Conservation (phyloP, 92 coral and sea anemone species). For the Ricordea florida region DNA sequence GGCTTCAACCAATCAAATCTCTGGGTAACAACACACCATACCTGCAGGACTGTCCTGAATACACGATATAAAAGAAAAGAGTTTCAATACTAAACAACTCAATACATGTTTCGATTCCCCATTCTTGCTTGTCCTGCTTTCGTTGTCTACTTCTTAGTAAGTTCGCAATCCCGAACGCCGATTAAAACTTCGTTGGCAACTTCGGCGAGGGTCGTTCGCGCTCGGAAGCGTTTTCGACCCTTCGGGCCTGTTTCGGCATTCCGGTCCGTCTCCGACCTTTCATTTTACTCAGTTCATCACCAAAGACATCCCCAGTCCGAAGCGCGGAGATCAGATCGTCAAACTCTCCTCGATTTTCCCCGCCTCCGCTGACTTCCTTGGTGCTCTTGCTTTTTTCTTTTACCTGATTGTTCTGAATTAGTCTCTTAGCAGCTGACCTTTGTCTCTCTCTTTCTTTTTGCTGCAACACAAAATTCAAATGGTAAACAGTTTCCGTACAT, state of each 20-base stretch:
- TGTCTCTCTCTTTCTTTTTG: slow-evolving; percentile 98
- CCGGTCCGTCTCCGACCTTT: slow-evolving; percentile 90
- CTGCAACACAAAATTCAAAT: slow-evolving; percentile 26
- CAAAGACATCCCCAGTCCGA: slow-evolving; percentile 98
- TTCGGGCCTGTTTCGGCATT: slow-evolving; percentile 58
- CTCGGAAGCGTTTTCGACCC: slow-evolving; percentile 66
- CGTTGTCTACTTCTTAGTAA: neutral
- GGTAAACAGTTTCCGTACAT: too few relatives aligned
- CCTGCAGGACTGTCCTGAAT: too few relatives aligned
- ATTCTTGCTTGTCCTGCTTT: too few relatives aligned
- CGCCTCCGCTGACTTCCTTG: slow-evolving; percentile 22
- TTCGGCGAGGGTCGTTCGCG: slow-evolving; percentile 79
- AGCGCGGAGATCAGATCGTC: slow-evolving; percentile 98
- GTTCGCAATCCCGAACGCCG: too few relatives aligned
- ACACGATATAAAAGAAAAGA: too few relatives aligned
- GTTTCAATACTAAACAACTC: too few relatives aligned
- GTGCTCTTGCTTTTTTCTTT: slow-evolving; percentile 40
- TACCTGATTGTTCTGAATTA: slow-evolving; percentile 58
- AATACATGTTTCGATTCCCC: too few relatives aligned
- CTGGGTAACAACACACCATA: too few relatives aligned
- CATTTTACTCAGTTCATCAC: slow-evolving; percentile 95
- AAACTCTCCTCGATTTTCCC: slow-evolving; percentile 94
- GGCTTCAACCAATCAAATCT: too few relatives aligned
- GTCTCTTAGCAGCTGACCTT: slow-evolving; percentile 84
- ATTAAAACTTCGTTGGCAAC: neutral